phyloP scores from a whole-genome alignment of 2,797 vertebrate species.

The Micromesistius poutassou region DNA sequence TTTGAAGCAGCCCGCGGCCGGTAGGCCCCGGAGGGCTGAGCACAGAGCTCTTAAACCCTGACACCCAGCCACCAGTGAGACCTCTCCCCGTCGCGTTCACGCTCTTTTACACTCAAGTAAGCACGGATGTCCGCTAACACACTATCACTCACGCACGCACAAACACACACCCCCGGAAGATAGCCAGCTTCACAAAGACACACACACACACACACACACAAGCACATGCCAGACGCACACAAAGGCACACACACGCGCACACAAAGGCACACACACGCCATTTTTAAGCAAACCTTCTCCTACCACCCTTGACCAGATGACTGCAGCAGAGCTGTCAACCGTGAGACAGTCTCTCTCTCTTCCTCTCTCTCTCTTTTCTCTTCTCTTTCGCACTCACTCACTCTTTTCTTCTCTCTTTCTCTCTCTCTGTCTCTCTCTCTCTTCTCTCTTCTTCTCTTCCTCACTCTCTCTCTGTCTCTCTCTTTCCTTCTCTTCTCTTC shows the following conservation, averaged over 20 bases:
- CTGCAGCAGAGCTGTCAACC: conserved; percentile 38
- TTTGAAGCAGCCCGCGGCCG: too few species aligned
- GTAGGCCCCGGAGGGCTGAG: too few species aligned
- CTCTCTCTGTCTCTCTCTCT: too few species aligned
- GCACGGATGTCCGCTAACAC: background rate
- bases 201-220: background rate
- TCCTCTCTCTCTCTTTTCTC: conserved; percentile 18
- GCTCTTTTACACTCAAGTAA: background rate
- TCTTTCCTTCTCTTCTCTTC: too few species aligned
- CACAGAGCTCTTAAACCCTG: too few species aligned
- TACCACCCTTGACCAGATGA: conserved; percentile 44
- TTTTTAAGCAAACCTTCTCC: conserved; percentile 14
- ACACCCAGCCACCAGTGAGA: too few species aligned
- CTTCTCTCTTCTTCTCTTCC: too few species aligned
- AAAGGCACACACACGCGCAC: conserved; percentile 9
- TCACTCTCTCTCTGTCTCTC: too few species aligned
- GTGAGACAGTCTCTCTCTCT: conserved; percentile 44
- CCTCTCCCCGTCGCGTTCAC: background rate
- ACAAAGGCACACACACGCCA: background rate
- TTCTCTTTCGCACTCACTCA: too few species aligned
- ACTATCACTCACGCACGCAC: conserved; percentile 1
- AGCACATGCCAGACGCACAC: background rate
- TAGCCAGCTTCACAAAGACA: conserved; percentile 4
- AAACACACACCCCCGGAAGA: background rate
- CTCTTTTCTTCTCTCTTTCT: too few species aligned